Evolutionary conservation across 2,888 invertebrate genomes (phyloP), one percentile per base, ranked within the genome.

Genomic region (Drosophila pegasa): DNA sequence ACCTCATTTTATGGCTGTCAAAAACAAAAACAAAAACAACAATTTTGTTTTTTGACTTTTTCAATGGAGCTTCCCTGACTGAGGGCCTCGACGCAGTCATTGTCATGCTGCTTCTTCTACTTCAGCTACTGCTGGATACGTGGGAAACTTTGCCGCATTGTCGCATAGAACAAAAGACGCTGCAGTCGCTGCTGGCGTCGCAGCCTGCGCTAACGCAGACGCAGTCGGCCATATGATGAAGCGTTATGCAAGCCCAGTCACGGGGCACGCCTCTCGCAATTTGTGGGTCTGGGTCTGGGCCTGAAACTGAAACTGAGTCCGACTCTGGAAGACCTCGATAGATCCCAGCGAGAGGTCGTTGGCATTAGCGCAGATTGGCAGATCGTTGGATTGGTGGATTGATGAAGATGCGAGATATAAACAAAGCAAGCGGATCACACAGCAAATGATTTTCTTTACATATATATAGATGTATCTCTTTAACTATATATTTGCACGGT

Each of bases 81-180:
- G 16, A n/a, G 45, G 45, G 51, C 55, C 54, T 22, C 31, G 41
- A 43, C 60, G 60, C 14, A 54, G 38, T 43, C 57, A 61, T 62
- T 56, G 38, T n/a, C 35, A 50, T 35, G n/a, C 33, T 50, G 16
- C 45, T 16, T 16, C 45, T 45, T 16, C 27, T 16, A 9, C 20
- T 4, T 12, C 18, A 8, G 20, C 31, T 48, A 29, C 31, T 20
- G 40, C 52, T 37, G 51, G 37, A 51, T 64, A 81, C 80, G 81
- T 82, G 81, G 81, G 81, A 82, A 82, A 71, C 52, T 71, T 79
- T 68, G 64, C 54, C 41, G 52, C 55, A 63, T 83, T 81, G 80
- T 82, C 75, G 71, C 81, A 73, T 84, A 81, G 80, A 80, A 84
- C 85, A 77, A 75, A 71, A 79, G 75, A 47, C 51, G 55, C 54